Conservation (phyloP, 2,113 vertebrate genomes). For the Ammospiza nelsoni region DNA sequence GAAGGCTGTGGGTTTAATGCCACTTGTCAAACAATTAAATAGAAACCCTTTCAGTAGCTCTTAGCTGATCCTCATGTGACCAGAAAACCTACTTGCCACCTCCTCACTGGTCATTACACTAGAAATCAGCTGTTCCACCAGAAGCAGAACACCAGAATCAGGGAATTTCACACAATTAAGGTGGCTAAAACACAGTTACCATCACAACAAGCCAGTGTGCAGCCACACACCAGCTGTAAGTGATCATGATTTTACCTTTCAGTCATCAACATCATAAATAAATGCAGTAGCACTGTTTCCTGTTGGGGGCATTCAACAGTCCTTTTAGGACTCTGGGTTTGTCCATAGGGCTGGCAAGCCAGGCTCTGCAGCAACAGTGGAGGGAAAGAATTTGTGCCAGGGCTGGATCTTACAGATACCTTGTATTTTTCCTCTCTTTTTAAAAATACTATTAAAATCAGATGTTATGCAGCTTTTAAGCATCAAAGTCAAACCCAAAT, state of each 20-base stretch:
- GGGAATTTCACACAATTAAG: background rate
- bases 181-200: background rate
- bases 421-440: background rate
- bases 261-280: background rate
- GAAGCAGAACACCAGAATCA: background rate
- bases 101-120: background rate
- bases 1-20: background rate
- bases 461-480: background rate
- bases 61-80: background rate
- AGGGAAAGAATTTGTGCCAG: background rate
- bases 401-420: background rate
- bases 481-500: background rate
- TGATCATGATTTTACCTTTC: background rate
- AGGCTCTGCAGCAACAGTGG: background rate
- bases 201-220: background rate
- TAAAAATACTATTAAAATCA: background rate
- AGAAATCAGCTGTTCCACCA: background rate
- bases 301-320: background rate
- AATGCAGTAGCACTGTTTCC: background rate
- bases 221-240: background rate
- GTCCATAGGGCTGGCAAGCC: background rate
- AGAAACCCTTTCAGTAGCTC: background rate
- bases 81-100: background rate
- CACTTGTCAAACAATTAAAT: background rate
- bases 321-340: background rate